Percentiles rank a stretch among this genome's conserved stretches.
Evolutionary conservation across 2,113 vertebrate species (phyloP).

Genomic region (Sinocyclocheilus anshuiensis): DNA sequence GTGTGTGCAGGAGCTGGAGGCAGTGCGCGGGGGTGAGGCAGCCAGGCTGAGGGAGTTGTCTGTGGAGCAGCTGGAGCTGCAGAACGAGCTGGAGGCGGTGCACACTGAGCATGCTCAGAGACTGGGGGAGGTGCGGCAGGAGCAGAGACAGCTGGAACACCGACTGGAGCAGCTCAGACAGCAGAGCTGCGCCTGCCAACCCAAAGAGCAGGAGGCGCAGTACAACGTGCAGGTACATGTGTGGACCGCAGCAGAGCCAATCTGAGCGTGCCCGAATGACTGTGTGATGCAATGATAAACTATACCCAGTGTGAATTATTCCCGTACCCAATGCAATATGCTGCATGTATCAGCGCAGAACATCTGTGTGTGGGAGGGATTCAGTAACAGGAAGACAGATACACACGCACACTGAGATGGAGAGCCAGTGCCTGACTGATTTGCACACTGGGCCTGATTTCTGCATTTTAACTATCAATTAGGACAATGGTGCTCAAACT

Average conservation of each 20-base stretch:
- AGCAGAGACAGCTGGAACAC: slow-evolving; percentile 92
- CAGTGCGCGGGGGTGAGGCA: slow-evolving; percentile 82
- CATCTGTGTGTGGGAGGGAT: slow-evolving; percentile 32
- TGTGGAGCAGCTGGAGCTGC: slow-evolving; percentile 88
- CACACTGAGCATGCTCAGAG: slow-evolving; percentile 90
- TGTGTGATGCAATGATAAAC: not conserved
- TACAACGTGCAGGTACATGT: slow-evolving; percentile 89
- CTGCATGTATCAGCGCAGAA: not conserved
- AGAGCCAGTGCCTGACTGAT: not conserved
- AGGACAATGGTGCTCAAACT: not conserved
- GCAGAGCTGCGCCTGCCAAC: slow-evolving; percentile 91
- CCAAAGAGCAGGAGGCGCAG: slow-evolving; percentile 89
- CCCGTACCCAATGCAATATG: slow-evolving; percentile 2
- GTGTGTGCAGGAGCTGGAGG: slow-evolving; percentile 79
- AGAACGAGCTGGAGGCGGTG: slow-evolving; percentile 90
- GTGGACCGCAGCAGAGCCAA: not conserved
- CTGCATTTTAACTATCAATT: not conserved
- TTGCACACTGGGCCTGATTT: slow-evolving; percentile 6
- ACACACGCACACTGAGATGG: not conserved
- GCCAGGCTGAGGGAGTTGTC: slow-evolving; percentile 87
- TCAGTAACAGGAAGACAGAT: not conserved
- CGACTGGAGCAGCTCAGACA: slow-evolving; percentile 93
- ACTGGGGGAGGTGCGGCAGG: slow-evolving; percentile 90
- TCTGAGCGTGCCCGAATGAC: not conserved
- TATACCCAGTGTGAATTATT: slow-evolving; percentile 24